Percentiles rank a stretch among this genome's conserved stretches.
phyloP scores from a whole-genome alignment of 2,113 vertebrate species.

The Catharus fuscescens region DNA sequence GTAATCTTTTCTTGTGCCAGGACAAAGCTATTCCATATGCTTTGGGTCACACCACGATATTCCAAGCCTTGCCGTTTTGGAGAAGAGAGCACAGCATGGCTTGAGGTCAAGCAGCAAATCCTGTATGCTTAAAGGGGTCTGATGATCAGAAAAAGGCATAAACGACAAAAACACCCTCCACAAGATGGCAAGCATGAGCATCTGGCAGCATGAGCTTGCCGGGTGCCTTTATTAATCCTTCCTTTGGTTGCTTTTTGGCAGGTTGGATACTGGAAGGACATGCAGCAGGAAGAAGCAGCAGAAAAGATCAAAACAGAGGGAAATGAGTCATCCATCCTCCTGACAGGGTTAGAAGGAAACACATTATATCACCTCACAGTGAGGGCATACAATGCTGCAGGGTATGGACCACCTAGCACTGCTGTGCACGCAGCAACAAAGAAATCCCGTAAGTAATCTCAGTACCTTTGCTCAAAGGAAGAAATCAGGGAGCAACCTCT shows the following conservation, averaged over 20 bases:
- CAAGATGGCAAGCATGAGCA: neutral
- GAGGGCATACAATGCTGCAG: conserved; percentile 92
- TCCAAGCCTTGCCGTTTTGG: neutral
- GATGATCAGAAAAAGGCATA: neutral
- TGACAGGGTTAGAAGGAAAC: conserved; percentile 90
- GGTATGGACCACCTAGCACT: conserved; percentile 87
- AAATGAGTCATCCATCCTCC: conserved; percentile 87
- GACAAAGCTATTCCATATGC: neutral
- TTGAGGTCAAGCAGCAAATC: neutral
- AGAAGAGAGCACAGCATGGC: neutral
- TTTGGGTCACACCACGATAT: neutral
- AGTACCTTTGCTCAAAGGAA: neutral
- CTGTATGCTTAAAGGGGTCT: neutral
- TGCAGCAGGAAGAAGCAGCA: conserved; percentile 85
- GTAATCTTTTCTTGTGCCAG: neutral
- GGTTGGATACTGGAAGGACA: conserved; percentile 92
- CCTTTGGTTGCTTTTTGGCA: conserved; percentile 61
- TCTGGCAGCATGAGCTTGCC: neutral
- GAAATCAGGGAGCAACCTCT: neutral
- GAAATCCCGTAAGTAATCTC: conserved; percentile 86
- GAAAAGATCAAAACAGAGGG: conserved; percentile 85
- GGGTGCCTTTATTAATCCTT: conserved; percentile 30
- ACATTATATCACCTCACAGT: conserved; percentile 88
- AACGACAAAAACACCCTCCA: neutral
- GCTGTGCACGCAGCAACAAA: conserved; percentile 83